Base-by-base conservation (phyloP, 2,797 vertebrate genomes). In the Melanitta fusca region DNA sequence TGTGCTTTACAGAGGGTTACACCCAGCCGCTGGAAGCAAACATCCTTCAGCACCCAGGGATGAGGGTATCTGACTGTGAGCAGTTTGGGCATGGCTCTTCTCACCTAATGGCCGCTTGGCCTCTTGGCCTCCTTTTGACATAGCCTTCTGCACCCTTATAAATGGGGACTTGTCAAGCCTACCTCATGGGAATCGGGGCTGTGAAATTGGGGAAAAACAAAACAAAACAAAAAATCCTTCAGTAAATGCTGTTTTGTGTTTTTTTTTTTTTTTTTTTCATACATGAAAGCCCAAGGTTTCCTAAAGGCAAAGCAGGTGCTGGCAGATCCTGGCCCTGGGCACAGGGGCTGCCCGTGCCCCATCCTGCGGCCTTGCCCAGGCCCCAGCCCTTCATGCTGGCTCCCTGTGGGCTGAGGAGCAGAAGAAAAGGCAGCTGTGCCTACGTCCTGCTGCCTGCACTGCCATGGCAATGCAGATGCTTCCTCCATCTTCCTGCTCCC, bases 391-490 rank as follows among this genome's bases (percentile, higher is more conserved):
- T 38, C 22, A 2, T 1, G 5, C 4, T 41, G 36, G 39, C 39
- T 45, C 62, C 41, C 60, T 32, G 27, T 10, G 5, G 47, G 61
- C 41, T 47, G 71, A 53, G 65, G 51, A 8, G 3, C 0, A 0
- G 36, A 66, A 72, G 70, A 77, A 86, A 79, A 75, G 47, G 41
- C 49, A 13, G 24, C 32, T 78, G 72, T 84, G 93, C 38, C 1
- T 11, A 20, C 10, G 51, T 69, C 4, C 69, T 39, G 80, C 85
- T 90, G 70, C 61, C 80, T 27, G 47, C 66, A 39, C 81, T 56
- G 79, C 91, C 61, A 74, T 69, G 57, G 82, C 69, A 95, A 94
- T 85, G 71, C 87, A 66, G 51, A 94, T 94, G 80, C 77, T 94
- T 86, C 94, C 88, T 91, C 78, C 56, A 84, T 81, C 94, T 84